Percentiles rank a stretch among this genome's conserved stretches.
Evolutionary conservation across 2,888 invertebrate genomes (phyloP).

Genomic region (Eristalis intricaria): DNA sequence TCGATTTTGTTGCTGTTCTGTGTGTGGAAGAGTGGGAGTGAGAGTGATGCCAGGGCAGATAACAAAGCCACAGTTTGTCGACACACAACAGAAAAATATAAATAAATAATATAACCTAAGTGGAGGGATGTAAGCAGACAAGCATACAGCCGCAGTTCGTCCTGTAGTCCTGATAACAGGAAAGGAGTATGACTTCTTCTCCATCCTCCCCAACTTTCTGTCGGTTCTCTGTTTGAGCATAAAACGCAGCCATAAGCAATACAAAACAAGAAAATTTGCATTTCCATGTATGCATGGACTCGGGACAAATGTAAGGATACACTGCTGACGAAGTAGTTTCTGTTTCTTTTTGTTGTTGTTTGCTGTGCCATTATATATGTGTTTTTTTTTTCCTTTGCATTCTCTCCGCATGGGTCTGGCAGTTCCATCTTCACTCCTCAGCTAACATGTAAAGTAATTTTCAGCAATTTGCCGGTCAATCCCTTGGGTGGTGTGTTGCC

Average conservation of each 20-base stretch:
- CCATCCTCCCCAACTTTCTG: not conserved
- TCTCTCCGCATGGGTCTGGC: not conserved
- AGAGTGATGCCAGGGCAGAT: conserved; percentile 1
- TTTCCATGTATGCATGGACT: conserved; percentile 50
- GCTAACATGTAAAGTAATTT: conserved; percentile 71
- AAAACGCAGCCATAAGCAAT: conserved; percentile 72
- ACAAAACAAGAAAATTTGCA: conserved; percentile 72
- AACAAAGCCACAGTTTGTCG: conserved; percentile 69
- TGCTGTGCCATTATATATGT: conserved; percentile 1
- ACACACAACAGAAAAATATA: conserved; percentile 69
- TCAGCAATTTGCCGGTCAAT: conserved; percentile 72
- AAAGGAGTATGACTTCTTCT: conserved; percentile 25
- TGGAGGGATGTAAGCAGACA: conserved; percentile 59
- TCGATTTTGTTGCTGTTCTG: conserved; percentile 49
- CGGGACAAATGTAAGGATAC: conserved; percentile 67
- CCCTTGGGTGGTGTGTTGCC: conserved; percentile 55
- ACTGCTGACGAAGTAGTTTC: conserved; percentile 71
- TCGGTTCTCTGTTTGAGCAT: conserved; percentile 53
- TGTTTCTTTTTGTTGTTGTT: conserved; percentile 20
- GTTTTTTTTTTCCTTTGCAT: conserved; percentile 13
- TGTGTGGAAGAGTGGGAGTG: not conserved
- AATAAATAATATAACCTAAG: conserved; percentile 67
- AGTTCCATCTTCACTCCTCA: not conserved
- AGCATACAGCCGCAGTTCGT: conserved; percentile 36
- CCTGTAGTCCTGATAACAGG: conserved; percentile 53